phyloP scores from a whole-genome alignment of 2,888 invertebrate genomes.

The Brenthis ino region DNA sequence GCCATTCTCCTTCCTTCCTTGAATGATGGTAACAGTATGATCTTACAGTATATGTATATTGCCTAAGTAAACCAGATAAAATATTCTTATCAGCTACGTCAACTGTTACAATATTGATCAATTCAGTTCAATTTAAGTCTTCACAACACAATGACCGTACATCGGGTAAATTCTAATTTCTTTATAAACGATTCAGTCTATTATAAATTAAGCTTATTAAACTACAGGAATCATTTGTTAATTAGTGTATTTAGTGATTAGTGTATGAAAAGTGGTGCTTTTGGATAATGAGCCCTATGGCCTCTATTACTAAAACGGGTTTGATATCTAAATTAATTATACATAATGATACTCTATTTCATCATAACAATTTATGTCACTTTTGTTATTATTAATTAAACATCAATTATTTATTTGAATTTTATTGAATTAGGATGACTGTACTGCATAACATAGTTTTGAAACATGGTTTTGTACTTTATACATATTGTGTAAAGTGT shows the following conservation, averaged over 20 bases:
- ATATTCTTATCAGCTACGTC: slow-evolving; percentile 70
- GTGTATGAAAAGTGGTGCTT: slow-evolving; percentile 33
- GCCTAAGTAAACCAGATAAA: slow-evolving; percentile 64
- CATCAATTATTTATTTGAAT: neutral
- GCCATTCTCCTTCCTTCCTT: slow-evolving; percentile 46
- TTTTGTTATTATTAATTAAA: neutral
- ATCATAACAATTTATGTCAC: neutral
- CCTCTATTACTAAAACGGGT: slow-evolving; percentile 16
- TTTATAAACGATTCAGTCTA: slow-evolving; percentile 29
- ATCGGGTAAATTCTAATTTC: slow-evolving; percentile 63
- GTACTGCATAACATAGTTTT: too few species aligned
- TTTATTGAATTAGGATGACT: too few species aligned
- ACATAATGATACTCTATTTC: neutral
- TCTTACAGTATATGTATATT: slow-evolving; percentile 51
- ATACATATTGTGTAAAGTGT: too few species aligned
- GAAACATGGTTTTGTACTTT: too few species aligned
- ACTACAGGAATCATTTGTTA: slow-evolving; percentile 6
- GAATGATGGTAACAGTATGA: slow-evolving; percentile 51
- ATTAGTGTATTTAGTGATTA: slow-evolving; percentile 41
- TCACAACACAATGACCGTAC: slow-evolving; percentile 69
- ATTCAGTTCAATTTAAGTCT: slow-evolving; percentile 69
- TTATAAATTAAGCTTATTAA: slow-evolving; percentile 33
- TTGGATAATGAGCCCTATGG: slow-evolving; percentile 23
- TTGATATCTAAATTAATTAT: slow-evolving; percentile 31
- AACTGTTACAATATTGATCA: slow-evolving; percentile 56